A percentile compares a stretch with the other conserved stretches of the same genome.
Evolutionary conservation across 2,797 vertebrate species (phyloP).

Genomic region (Vipera latastei): DNA sequence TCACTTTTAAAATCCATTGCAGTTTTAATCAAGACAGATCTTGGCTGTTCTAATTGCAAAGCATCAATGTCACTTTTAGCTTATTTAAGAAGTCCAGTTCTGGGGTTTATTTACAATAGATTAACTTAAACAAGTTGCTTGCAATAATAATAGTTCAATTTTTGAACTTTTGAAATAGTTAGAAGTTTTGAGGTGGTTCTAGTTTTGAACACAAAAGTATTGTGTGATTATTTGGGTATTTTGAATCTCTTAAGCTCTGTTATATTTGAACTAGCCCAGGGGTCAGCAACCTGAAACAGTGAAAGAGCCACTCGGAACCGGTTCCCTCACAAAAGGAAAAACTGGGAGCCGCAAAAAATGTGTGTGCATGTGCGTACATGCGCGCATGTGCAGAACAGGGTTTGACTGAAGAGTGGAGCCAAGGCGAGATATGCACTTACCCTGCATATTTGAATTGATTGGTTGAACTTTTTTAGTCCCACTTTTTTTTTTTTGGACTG

Average conservation of each 20-base stretch:
- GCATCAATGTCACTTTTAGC: not conserved
- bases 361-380: too few relatives aligned
- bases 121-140: not conserved
- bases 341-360: too few relatives aligned
- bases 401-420: too few relatives aligned
- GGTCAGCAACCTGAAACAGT: too few relatives aligned
- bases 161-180: not conserved
- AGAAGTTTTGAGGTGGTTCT: not conserved
- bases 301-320: too few relatives aligned
- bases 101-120: not conserved
- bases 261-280: not conserved
- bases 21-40: not conserved
- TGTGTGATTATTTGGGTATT: not conserved
- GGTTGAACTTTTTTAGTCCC: too few relatives aligned
- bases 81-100: not conserved
- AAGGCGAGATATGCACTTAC: too few relatives aligned
- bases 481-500: too few relatives aligned
- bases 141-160: not conserved
- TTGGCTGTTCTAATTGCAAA: slow-evolving; percentile 17
- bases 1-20: not conserved
- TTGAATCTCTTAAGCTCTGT: not conserved
- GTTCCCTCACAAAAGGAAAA: too few relatives aligned
- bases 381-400: too few relatives aligned
- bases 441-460: too few relatives aligned
- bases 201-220: not conserved